Base-by-base conservation (phyloP, 2,888 invertebrate genomes). In the Thecophora atra region DNA sequence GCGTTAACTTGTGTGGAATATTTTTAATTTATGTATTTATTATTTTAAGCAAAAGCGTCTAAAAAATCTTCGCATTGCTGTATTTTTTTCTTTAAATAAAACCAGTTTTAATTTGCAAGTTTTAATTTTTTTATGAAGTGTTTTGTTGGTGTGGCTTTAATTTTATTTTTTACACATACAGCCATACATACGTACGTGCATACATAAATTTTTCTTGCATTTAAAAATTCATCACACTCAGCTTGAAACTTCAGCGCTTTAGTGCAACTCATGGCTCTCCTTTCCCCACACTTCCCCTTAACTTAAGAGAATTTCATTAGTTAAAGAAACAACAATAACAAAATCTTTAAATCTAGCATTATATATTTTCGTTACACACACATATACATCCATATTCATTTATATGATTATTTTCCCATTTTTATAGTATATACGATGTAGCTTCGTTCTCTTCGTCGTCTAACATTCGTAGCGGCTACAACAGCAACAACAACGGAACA, bases 141-240 rank as follows among this genome's bases (percentile, higher is more conserved):
- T 54, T 54, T 15, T 21, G 54, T 56, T 56, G 2, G 11, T 26
- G 24, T 56, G 21, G 5, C 26, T 56, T 24, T 24, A 17, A 54
- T 1, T 24, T 15, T 54, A 47, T 17, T n/a, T 17, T 47, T n/a
- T n/a, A 44, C 66, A 71, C 60, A 56, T 44, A 71, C 65, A 42
- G 44, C 56, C 51, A 51, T 17, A 62, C 47, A 62, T 62, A 62
- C 26, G 42, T 37, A 56, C 44, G 37, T 44, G 19, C 37, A 63
- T 63, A 63, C 24, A 64, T 56, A 68, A 37, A 56, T 56, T n/a
- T 37, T 37, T 63, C 37, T 42, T 63, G 37, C 63, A 17, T n/a
- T 42, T 42, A 63, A 21, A 21, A 44, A 63, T 63, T 63, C 21
- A 11, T 21, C 63, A 37, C 21, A 63, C 63, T 15, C 63, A 44